Evolutionary conservation across 92 coral and sea anemone genomes (phyloP).

Genomic region (Zoanthus gigantus): DNA sequence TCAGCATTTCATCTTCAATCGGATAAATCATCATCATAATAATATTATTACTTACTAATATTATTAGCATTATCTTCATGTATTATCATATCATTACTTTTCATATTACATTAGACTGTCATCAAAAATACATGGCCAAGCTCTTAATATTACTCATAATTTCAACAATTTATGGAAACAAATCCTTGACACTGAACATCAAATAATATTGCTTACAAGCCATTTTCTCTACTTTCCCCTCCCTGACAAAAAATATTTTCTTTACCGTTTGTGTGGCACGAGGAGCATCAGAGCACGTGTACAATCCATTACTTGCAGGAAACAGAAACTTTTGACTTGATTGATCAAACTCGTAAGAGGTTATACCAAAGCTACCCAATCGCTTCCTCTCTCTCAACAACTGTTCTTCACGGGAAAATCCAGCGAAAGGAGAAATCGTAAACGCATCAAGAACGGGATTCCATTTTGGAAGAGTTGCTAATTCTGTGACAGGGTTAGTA

Average conservation of each 20-base stretch:
- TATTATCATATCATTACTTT: too few relatives aligned
- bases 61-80: too few relatives aligned
- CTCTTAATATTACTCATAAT: too few relatives aligned
- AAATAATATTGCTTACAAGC: too few relatives aligned
- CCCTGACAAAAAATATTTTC: neutral
- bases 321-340: conserved; percentile 85
- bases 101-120: too few relatives aligned
- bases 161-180: too few relatives aligned
- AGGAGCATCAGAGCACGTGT: conserved; percentile 78
- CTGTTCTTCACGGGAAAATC: conserved; percentile 96
- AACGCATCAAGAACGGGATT: conserved; percentile 78
- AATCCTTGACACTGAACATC: neutral
- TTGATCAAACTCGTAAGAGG: conserved; percentile 92
- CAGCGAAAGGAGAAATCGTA: conserved; percentile 78
- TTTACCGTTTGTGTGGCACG: conserved; percentile 21
- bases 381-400: conserved; percentile 91
- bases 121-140: too few relatives aligned
- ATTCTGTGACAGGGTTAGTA: conserved; percentile 41
- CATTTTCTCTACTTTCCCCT: neutral
- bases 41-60: too few relatives aligned
- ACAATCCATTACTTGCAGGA: conserved; percentile 88
- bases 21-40: too few relatives aligned
- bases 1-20: too few relatives aligned
- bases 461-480: conserved; percentile 73
- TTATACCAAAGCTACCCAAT: conserved; percentile 95